Conservation (phyloP, 2,797 vertebrate species). For the Craterocephalus amniculus region DNA sequence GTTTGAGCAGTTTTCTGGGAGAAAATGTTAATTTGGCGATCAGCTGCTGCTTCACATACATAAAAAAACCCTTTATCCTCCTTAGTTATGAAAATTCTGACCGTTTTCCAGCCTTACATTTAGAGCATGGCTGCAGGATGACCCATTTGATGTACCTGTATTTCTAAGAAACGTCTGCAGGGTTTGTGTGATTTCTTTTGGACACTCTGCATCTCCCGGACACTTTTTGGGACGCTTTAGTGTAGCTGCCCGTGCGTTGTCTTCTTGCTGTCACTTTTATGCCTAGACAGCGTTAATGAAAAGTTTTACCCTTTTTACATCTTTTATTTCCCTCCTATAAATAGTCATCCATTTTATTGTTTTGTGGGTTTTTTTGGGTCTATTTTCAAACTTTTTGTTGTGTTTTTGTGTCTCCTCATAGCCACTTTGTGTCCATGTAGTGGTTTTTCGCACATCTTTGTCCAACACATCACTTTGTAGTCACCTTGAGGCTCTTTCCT, state of each 20-base stretch:
- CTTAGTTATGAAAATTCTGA: no score
- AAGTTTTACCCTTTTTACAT: not conserved
- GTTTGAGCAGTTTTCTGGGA: no score
- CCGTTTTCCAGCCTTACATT: no score
- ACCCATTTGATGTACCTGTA: no score
- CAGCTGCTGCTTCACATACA: no score
- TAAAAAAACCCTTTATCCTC: no score
- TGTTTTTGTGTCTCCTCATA: not conserved
- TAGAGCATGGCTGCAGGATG: no score
- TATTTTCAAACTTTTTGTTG: not conserved
- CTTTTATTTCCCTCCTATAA: not conserved
- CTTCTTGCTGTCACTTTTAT: no score
- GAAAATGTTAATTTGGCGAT: no score
- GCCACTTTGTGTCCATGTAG: not conserved
- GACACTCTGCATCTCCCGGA: not conserved
- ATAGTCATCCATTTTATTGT: not conserved
- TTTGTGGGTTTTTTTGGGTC: no score
- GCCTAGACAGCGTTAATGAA: not conserved
- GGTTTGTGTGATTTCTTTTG: not conserved
- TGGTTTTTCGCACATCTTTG: not conserved
- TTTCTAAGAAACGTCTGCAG: not conserved
- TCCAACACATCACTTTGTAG: not conserved
- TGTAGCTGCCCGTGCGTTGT: no score
- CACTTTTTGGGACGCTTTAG: not conserved
- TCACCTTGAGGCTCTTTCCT: not conserved